Evolutionary conservation across 2,888 invertebrate species (phyloP).

Genomic region (Cybosia mesomella): DNA sequence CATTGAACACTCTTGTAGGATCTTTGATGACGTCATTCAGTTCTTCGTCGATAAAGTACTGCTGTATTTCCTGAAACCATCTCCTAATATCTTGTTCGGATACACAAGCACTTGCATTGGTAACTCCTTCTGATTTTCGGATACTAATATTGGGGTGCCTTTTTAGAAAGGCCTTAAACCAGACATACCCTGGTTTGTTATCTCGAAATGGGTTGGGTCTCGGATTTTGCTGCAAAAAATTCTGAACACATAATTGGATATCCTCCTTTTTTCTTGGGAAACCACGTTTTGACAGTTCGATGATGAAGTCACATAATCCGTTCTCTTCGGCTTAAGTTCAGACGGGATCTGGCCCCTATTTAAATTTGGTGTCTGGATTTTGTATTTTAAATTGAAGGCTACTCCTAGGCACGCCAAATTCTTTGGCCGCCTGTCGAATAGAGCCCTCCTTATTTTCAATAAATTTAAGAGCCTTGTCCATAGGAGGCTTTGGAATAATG

Average conservation of each 20-base stretch:
- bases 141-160: conserved; percentile 30
- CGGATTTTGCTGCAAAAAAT: conserved; percentile 12
- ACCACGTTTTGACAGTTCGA: background rate
- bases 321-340: conserved; percentile 13
- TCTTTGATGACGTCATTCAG: conserved; percentile 20
- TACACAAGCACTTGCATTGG: conserved; percentile 39
- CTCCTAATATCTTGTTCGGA: conserved; percentile 40
- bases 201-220: conserved; percentile 17
- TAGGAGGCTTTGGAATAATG: conserved; percentile 10
- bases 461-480: conserved; percentile 16
- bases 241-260: background rate
- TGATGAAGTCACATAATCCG: background rate
- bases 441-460: conserved; percentile 22
- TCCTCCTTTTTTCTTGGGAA: conserved; percentile 9
- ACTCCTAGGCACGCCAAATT: conserved; percentile 24
- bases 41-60: background rate
- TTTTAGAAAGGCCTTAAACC: conserved; percentile 36
- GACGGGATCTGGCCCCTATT: conserved; percentile 11
- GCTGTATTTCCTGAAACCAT: conserved; percentile 36
- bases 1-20: conserved; percentile 20
- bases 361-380: conserved; percentile 24
- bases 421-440: conserved; percentile 19
- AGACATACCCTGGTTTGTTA: conserved; percentile 32
- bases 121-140: conserved; percentile 37
- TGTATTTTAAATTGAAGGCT: conserved; percentile 20